Conservation (phyloP, 64 coral and sea anemone genomes). For the Montipora efflorescens region DNA sequence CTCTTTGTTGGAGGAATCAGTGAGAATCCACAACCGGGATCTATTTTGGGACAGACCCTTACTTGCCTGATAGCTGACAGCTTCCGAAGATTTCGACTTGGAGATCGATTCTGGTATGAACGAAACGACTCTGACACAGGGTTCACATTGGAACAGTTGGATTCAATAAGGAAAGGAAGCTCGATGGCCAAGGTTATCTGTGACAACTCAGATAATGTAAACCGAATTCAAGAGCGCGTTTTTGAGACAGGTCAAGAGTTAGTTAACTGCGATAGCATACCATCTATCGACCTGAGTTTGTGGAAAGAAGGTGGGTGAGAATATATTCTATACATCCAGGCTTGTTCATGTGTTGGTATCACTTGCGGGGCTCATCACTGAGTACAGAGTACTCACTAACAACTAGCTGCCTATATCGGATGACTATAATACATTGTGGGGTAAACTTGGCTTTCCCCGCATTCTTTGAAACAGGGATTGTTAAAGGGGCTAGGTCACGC, state of each 20-base stretch:
- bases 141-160: constrained; percentile 6
- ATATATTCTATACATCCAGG: too few relatives aligned
- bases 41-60: constrained; percentile 6
- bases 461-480: too few relatives aligned
- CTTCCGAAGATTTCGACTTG: background rate
- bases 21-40: constrained; percentile 3
- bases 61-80: background rate
- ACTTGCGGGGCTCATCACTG: too few relatives aligned
- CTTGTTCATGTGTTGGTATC: too few relatives aligned
- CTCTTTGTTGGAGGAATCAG: constrained; percentile 10
- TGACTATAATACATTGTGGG: too few relatives aligned
- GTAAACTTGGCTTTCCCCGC: too few relatives aligned
- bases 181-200: constrained; percentile 18
- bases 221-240: background rate
- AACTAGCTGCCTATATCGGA: too few relatives aligned
- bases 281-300: constrained; percentile 23
- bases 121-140: background rate
- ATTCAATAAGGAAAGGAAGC: constrained; percentile 8
- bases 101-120: constrained; percentile 41
- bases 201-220: constrained; percentile 17
- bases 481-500: too few relatives aligned
- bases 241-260: background rate
- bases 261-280: constrained; percentile 11
- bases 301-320: constrained; percentile 32
- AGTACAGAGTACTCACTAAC: too few relatives aligned